Conservation (phyloP, 2,797 vertebrate species). For the Australoheros facetus region DNA sequence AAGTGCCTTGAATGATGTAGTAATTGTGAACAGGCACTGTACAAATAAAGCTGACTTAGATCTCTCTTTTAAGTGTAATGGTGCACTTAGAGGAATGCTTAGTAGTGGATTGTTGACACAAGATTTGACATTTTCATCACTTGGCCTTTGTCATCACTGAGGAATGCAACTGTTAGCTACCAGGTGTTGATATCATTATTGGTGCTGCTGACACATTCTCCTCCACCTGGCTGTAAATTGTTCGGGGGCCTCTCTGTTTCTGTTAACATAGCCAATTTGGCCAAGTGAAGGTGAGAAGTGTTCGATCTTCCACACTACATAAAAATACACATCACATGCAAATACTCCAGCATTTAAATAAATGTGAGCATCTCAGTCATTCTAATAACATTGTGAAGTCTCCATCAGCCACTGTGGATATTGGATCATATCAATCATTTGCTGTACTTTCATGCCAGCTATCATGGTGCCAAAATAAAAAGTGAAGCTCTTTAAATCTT, state of each 20-base stretch:
- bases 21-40: background rate
- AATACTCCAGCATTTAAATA: background rate
- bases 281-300: background rate
- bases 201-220: background rate
- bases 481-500: conserved; percentile 6
- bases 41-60: background rate
- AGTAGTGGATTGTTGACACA: background rate
- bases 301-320: background rate
- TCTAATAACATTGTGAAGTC: conserved; percentile 17
- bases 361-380: background rate
- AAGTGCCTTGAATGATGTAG: too few relatives aligned
- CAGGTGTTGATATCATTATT: background rate
- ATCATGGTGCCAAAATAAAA: conserved; percentile 21
- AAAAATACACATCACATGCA: background rate
- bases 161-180: background rate
- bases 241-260: background rate
- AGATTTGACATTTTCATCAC: background rate
- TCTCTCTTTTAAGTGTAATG: too few relatives aligned
- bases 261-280: background rate
- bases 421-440: conserved; percentile 34
- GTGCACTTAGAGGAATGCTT: too few relatives aligned
- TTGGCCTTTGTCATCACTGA: background rate
- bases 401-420: conserved; percentile 28
- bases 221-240: background rate
- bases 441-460: background rate